phyloP scores from a whole-genome alignment of 2,888 invertebrate genomes.

The Drosophila nigricruria region DNA sequence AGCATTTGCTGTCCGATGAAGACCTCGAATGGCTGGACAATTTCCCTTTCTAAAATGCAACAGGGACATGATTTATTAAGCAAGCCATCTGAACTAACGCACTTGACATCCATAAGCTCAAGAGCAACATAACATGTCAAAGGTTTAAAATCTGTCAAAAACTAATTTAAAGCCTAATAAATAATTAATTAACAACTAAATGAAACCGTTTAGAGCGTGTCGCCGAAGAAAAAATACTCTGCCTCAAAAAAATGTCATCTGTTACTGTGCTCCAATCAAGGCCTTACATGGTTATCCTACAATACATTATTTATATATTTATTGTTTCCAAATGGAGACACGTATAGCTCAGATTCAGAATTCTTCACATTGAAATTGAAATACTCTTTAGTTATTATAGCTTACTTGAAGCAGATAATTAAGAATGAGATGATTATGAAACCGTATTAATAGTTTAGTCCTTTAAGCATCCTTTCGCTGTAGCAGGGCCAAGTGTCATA shows the following conservation, averaged over 20 bases:
- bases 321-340: neutral
- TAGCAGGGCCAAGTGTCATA: slow-evolving; percentile 49
- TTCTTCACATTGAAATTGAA: neutral
- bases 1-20: slow-evolving; percentile 6
- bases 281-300: too few species aligned
- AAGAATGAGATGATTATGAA: slow-evolving; percentile 20
- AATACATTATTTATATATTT: neutral
- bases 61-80: neutral
- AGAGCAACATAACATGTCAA: neutral
- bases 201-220: too few species aligned
- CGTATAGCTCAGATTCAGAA: neutral
- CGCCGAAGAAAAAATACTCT: neutral
- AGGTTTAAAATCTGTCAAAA: slow-evolving; percentile 4
- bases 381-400: neutral
- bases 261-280: too few species aligned
- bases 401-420: neutral
- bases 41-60: neutral
- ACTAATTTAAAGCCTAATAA: neutral
- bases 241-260: too few species aligned
- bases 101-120: neutral
- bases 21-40: slow-evolving; percentile 29
- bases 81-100: neutral
- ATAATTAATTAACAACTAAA: slow-evolving; percentile 1
- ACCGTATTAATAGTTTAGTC: slow-evolving; percentile 24
- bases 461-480: slow-evolving; percentile 9